Evolutionary conservation across 1,140 invertebrate species (phyloP).

Genomic region (Eufriesea mexicana): DNA sequence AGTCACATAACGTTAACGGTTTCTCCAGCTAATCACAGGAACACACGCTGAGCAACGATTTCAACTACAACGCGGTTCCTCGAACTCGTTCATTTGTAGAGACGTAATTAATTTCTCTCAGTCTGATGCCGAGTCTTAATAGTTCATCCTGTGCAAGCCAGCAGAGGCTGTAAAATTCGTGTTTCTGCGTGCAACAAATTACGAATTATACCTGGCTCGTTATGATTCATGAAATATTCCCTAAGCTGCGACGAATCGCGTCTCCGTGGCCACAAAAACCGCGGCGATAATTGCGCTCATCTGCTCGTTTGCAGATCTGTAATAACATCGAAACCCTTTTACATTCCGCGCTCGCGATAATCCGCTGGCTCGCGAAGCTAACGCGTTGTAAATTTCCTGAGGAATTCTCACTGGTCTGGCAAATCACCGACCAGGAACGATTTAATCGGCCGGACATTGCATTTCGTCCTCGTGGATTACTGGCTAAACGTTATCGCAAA

Average conservation of each 20-base stretch:
- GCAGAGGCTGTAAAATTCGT: conserved; percentile 11
- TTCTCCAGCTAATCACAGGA: no score
- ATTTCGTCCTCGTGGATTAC: background rate
- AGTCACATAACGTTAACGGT: no score
- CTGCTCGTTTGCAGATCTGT: conserved; percentile 38
- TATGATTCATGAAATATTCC: conserved; percentile 67
- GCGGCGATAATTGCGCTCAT: no score
- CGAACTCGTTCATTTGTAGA: no score
- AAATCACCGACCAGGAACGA: background rate
- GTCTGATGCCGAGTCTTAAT: conserved; percentile 8
- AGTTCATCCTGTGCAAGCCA: background rate
- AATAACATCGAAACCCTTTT: conserved; percentile 68
- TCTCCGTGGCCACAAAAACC: conserved; percentile 30
- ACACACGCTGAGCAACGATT: no score
- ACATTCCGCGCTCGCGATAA: conserved; percentile 59
- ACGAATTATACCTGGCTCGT: conserved; percentile 62
- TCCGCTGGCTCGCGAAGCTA: conserved; percentile 47
- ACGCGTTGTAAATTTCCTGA: conserved; percentile 62
- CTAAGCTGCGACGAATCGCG: conserved; percentile 32
- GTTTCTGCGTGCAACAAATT: conserved; percentile 63
- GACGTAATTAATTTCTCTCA: conserved; percentile 43
- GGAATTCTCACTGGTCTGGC: conserved; percentile 50
- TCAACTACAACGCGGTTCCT: background rate
- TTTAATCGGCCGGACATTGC: conserved; percentile 4
- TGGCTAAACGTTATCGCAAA: background rate